Base-by-base conservation (phyloP, 2,797 vertebrate genomes). In the Otolemur crassicaudatus region DNA sequence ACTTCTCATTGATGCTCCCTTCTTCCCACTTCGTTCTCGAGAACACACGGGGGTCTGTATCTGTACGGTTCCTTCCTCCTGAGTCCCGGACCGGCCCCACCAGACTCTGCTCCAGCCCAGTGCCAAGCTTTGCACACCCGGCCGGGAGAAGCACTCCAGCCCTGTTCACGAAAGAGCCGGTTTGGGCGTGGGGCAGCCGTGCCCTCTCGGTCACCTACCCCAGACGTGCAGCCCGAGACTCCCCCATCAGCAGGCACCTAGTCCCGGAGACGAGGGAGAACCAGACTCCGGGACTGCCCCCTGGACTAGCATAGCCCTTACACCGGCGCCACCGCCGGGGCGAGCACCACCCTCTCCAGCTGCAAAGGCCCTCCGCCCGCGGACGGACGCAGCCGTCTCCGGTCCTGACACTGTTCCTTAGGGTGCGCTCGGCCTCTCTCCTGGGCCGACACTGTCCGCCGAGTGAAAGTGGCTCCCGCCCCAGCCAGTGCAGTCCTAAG, bases 321-420 rank as follows among this genome's bases (percentile, higher is more conserved):
- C 79, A 6, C 20, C 73, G 25, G 63, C 29, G 31, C 63, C 63
- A 93, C 49, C 93, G 88, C 79, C 58, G 58, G 94, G 90, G 91
- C 87, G 40, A 65, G 67, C 96, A n/a, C 94, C 80, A n/a, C 58
- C 49, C 61, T 65, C 80, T 25, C 40, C 79, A 25, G 80, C 87
- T 61, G 81, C 93, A 23, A 58, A 34, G 96, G 91, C 91, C 93
- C 53, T 58, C 13, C 14, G 43, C 87, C 81, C 37, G 73, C 43
- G 5, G 37, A 81, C 23, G 16, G 73, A 31, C 79, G 31, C 94
- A 22, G 92, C 82, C 37, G 40, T 49, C 49, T 20, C 40, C 81
- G 13, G 40, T 58, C 77, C 75, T 11, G 87, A 95, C 90, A 61
- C 67, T 0, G 37, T 9, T 40, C 70, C 83, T 70, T 31, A 0